phyloP scores from a whole-genome alignment of 2,113 vertebrate genomes.

The Trichechus manatus region DNA sequence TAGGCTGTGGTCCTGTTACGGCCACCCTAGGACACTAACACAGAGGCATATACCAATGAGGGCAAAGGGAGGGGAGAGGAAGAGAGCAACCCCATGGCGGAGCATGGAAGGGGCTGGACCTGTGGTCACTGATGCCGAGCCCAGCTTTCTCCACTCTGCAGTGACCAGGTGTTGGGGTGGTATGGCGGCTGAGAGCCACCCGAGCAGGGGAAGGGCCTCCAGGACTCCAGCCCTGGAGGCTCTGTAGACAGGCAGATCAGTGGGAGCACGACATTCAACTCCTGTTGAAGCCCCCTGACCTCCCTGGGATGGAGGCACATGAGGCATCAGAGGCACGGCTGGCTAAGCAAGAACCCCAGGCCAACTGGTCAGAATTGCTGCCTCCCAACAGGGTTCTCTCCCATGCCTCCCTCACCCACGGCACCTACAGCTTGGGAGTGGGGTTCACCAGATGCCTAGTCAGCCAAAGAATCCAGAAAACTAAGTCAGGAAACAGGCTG shows the following conservation, averaged over 20 bases:
- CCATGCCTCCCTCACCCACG: neutral
- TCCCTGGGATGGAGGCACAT: neutral
- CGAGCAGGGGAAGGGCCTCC: neutral
- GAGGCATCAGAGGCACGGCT: neutral
- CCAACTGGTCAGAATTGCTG: rapidly evolving
- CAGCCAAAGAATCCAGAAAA: neutral
- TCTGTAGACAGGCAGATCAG: neutral
- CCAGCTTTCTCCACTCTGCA: neutral
- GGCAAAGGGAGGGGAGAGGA: neutral
- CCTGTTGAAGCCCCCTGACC: neutral
- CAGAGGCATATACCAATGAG: neutral
- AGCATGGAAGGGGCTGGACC: rapidly evolving
- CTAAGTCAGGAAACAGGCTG: neutral
- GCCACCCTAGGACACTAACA: neutral
- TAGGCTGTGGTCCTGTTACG: too few species aligned
- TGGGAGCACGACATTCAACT: neutral
- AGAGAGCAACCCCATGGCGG: neutral
- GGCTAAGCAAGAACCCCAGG: neutral
- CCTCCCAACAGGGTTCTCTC: too few species aligned
- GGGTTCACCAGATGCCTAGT: neutral
- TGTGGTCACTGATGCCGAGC: too few species aligned
- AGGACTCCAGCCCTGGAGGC: neutral
- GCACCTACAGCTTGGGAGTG: too few species aligned
- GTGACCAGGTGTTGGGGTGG: neutral
- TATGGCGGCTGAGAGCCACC: rapidly evolving